Conservation (phyloP, 2,888 invertebrate genomes). For the Barypeithes pellucidus region DNA sequence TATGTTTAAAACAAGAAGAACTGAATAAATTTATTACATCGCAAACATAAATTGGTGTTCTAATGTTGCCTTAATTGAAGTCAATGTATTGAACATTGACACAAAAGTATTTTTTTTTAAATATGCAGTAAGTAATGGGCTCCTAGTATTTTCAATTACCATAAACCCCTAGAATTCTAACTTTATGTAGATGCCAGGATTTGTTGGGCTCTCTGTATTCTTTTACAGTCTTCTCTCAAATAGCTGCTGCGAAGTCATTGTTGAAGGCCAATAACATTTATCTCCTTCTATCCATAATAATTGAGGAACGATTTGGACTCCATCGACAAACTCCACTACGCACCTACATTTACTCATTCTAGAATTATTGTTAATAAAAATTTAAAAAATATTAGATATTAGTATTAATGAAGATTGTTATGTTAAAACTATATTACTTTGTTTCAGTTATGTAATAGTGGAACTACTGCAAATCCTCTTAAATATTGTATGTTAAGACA, state of each 20-base stretch:
- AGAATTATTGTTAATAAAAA: not conserved
- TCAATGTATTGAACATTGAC: too few species aligned
- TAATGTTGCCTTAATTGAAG: too few species aligned
- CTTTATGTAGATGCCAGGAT: not conserved
- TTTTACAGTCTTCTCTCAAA: not conserved
- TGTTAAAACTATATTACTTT: not conserved
- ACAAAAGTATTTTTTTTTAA: too few species aligned
- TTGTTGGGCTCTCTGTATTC: not conserved
- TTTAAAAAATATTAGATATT: not conserved
- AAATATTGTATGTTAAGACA: not conserved
- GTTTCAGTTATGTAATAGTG: not conserved
- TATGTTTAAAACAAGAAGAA: too few species aligned
- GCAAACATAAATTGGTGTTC: too few species aligned
- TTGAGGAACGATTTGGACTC: not conserved
- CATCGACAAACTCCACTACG: not conserved
- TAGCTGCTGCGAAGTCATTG: not conserved
- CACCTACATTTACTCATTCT: not conserved
- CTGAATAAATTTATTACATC: too few species aligned
- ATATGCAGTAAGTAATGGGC: too few species aligned
- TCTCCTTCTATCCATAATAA: slow-evolving; percentile 1
- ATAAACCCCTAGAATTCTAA: not conserved
- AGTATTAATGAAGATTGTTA: not conserved
- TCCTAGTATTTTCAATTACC: not conserved
- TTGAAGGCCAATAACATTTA: not conserved
- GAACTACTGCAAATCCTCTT: not conserved